Percentiles rank a stretch among this genome's conserved stretches.
Evolutionary conservation across 2,113 vertebrate species (phyloP).

Genomic region (Anolis sagrei): DNA sequence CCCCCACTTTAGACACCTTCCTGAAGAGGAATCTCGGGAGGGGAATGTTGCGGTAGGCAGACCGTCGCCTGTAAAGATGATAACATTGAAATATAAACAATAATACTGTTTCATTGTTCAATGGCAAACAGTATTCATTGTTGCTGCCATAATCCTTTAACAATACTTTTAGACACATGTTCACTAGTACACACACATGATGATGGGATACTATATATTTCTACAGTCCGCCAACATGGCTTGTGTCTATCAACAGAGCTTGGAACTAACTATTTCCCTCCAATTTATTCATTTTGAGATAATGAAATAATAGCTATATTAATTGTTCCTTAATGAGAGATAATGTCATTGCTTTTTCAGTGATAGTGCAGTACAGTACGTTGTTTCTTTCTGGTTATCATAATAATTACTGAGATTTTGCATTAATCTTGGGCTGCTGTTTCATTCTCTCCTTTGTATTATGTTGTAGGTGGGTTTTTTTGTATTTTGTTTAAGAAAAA

Average conservation of each 20-base stretch:
- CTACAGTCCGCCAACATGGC: background rate
- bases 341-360: background rate
- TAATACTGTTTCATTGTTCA: constrained; percentile 64
- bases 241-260: background rate
- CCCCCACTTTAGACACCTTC: constrained; percentile 60
- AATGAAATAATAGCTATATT: constrained; percentile 23
- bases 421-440: too few relatives aligned
- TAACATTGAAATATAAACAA: constrained; percentile 64
- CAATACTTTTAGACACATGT: constrained; percentile 58
- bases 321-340: background rate
- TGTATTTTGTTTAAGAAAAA: too few relatives aligned
- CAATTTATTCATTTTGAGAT: background rate
- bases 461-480: constrained; percentile 46
- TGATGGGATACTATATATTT: constrained; percentile 39
- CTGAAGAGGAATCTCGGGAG: constrained; percentile 15
- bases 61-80: constrained; percentile 50
- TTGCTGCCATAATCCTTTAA: constrained; percentile 59
- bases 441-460: constrained; percentile 27
- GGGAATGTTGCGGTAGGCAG: constrained; percentile 31
- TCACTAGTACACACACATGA: constrained; percentile 44
- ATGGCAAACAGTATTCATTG: constrained; percentile 66
- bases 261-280: background rate
- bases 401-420: too few relatives aligned
- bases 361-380: background rate
- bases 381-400: background rate